These are phyloP conservation scores for Halocynthia aurantium DNA, from an alignment of 23 tunicate species.

Conservation along the genomic window DNA sequence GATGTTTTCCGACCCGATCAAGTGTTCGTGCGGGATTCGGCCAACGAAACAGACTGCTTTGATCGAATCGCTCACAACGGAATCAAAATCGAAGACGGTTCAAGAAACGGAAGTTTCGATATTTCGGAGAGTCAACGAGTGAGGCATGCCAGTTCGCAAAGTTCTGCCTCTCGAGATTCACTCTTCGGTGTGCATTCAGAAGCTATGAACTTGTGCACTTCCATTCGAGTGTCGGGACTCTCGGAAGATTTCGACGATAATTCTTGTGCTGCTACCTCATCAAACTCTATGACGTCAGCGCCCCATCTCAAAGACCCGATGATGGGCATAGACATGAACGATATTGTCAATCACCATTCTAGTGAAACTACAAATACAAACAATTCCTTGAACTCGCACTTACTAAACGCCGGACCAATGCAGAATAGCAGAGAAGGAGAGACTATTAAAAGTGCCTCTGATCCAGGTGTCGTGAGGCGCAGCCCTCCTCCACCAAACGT, in stretches of 20 bases:
- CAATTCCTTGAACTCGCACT: conserved; percentile 25
- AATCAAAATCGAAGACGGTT: conserved; percentile 20
- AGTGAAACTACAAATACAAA: conserved; percentile 4
- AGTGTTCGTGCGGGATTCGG: conserved; percentile 68
- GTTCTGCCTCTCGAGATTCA: conserved; percentile 22
- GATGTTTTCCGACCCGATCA: conserved; percentile 44
- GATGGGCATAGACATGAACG: conserved; percentile 9
- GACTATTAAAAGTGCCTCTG: neutral
- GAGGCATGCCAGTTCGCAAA: conserved; percentile 25
- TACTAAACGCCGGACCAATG: conserved; percentile 33
- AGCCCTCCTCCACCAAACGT: conserved; percentile 97
- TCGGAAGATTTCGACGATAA: conserved; percentile 14
- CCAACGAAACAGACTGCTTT: conserved; percentile 23
- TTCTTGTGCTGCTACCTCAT: neutral
- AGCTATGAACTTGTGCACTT: neutral
- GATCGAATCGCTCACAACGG: neutral
- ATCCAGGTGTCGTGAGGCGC: conserved; percentile 37
- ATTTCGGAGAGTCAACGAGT: neutral
- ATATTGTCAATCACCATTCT: neutral
- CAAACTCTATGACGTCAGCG: neutral
- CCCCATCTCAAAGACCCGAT: conserved; percentile 8
- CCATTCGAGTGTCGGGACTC: neutral
- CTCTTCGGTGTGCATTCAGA: conserved; percentile 5
- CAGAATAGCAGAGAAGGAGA: neutral
- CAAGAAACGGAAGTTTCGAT: neutral